Percentiles rank a stretch among this genome's conserved stretches.
Conservation (phyloP, 2,797 vertebrate species). For the Tapirus indicus region DNA sequence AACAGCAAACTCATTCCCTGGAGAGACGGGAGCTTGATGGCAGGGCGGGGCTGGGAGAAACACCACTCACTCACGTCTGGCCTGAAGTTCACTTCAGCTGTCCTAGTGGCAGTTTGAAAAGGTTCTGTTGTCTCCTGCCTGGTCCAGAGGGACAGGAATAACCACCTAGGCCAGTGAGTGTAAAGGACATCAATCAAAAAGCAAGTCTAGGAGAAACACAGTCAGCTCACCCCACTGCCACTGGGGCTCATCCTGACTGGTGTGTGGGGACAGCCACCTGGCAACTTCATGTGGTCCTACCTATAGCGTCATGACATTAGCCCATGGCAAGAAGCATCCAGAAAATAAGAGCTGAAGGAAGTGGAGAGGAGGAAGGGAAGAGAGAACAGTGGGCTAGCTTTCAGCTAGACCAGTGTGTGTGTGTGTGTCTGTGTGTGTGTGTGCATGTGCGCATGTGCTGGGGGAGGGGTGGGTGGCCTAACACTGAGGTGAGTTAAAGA, state of each 20-base stretch:
- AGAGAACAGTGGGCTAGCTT: not conserved
- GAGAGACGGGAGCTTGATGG: not conserved
- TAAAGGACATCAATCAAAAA: not conserved
- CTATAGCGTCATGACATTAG: not conserved
- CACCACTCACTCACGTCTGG: not conserved
- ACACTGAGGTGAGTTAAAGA: not conserved
- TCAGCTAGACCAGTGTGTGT: no score
- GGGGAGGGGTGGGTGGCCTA: not conserved
- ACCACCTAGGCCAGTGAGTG: not conserved
- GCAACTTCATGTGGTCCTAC: not conserved
- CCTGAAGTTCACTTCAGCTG: not conserved
- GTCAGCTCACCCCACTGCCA: rapidly evolving
- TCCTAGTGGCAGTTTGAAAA: not conserved
- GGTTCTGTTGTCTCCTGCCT: not conserved
- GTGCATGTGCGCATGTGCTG: not conserved
- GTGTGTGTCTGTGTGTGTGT: not conserved
- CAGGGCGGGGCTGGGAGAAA: not conserved
- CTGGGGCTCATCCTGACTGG: not conserved
- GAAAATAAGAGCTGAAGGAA: not conserved
- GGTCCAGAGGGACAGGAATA: not conserved
- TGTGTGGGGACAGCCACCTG: not conserved
- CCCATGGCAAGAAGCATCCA: rapidly evolving
- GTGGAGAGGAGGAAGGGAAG: not conserved
- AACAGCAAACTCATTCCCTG: slow-evolving; percentile 46
- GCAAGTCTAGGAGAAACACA: not conserved